Conservation (phyloP, 2,797 vertebrate species). For the Alca torda region DNA sequence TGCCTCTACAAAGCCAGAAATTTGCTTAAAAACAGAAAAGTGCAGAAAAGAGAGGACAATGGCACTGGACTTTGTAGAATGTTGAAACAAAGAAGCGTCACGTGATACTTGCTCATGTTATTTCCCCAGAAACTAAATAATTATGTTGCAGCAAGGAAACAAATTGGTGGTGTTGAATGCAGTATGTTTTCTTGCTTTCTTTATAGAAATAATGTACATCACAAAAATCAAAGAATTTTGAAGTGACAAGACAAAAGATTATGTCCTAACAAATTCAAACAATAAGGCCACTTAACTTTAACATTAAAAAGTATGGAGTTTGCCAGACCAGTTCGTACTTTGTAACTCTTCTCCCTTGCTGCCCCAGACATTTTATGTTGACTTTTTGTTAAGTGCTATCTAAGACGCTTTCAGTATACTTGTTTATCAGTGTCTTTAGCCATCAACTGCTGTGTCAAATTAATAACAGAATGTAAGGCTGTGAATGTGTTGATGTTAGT, state of each 20-base stretch:
- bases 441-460: background rate
- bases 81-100: background rate
- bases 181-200: background rate
- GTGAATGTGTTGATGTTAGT: background rate
- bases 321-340: background rate
- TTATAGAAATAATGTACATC: background rate
- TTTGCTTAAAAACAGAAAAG: background rate
- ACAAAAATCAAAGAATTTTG: background rate
- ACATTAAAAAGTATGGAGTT: background rate
- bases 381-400: background rate
- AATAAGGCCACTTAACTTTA: background rate
- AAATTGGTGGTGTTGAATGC: background rate
- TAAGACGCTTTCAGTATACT: accelerated
- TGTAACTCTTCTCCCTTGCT: background rate
- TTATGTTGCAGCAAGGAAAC: background rate
- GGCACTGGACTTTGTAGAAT: background rate
- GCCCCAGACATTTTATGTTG: background rate
- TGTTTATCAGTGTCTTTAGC: background rate
- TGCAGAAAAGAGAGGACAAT: background rate
- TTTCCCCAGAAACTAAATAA: background rate
- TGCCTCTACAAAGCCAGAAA: background rate
- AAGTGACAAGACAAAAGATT: background rate
- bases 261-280: background rate
- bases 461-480: background rate
- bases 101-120: background rate